Conservation (phyloP, 2,113 vertebrate genomes). For the Mormyrus iriodes region DNA sequence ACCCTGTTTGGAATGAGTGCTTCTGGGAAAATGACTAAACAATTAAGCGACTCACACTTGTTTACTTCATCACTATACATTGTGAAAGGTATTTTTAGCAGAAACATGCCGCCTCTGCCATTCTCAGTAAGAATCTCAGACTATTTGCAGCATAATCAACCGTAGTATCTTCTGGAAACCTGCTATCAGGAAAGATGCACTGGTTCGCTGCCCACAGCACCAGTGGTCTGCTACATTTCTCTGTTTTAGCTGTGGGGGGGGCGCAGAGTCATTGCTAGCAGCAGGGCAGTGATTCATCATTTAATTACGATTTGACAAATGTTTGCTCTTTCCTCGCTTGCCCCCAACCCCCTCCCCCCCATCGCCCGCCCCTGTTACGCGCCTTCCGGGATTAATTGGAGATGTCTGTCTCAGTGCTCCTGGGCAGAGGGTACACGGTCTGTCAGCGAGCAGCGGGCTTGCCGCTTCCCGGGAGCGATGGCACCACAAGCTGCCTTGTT, state of each 20-base stretch:
- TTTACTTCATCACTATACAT: not conserved
- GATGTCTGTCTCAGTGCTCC: constrained; percentile 95
- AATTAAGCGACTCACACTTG: not conserved
- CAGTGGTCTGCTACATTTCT: not conserved
- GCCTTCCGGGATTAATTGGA: constrained; percentile 92
- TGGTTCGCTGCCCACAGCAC: not conserved
- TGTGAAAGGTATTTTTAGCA: not conserved
- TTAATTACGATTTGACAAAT: constrained; percentile 99
- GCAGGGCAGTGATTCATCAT: constrained; percentile 99
- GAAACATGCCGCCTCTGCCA: not conserved
- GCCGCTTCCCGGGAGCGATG: constrained; percentile 69
- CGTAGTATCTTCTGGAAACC: not conserved
- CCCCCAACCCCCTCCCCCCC: constrained; percentile 77
- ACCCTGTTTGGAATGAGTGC: not conserved
- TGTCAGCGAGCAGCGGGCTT: constrained; percentile 76
- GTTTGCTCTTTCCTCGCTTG: constrained; percentile 93
- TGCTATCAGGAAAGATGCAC: not conserved
- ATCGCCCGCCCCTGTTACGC: constrained; percentile 83
- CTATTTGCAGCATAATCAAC: not conserved
- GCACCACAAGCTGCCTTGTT: constrained; percentile 53
- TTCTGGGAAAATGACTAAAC: not conserved
- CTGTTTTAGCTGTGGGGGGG: not conserved
- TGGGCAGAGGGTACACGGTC: constrained; percentile 80
- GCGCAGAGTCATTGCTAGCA: not conserved
- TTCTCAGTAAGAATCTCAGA: not conserved